phyloP scores from a whole-genome alignment of 2,113 vertebrate genomes.

The Indri indri region DNA sequence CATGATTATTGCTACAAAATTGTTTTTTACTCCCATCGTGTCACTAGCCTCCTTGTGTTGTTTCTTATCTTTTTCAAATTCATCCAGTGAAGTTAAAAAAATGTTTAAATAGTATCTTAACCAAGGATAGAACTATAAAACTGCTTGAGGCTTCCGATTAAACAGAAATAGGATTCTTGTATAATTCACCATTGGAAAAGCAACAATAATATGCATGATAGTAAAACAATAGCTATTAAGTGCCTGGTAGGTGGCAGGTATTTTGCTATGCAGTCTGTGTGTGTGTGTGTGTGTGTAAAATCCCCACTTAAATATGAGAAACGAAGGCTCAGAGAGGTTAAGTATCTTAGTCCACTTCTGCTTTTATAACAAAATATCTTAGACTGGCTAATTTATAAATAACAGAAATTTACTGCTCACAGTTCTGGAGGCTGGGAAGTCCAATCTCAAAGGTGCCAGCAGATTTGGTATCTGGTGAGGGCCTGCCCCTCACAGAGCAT shows the following conservation, averaged over 20 bases:
- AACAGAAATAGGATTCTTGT: not conserved
- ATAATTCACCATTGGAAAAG: not conserved
- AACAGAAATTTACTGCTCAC: not conserved
- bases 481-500: not conserved
- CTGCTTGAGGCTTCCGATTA: not conserved
- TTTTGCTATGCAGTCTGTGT: not conserved
- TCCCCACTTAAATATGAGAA: not conserved
- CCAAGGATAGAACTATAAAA: not conserved
- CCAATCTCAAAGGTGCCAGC: not conserved
- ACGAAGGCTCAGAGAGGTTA: not conserved
- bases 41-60: not conserved
- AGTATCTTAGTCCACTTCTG: not conserved
- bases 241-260: not conserved
- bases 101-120: not conserved
- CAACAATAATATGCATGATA: too few species aligned
- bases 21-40: not conserved
- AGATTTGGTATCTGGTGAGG: not conserved
- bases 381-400: not conserved
- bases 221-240: not conserved
- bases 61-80: not conserved
- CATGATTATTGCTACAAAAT: slow-evolving; percentile 30
- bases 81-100: not conserved
- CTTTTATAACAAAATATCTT: not conserved
- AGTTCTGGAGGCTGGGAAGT: not conserved
- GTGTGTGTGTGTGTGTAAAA: not conserved